Conservation (phyloP, 1,140 invertebrate species). For the Plectrocnemia conspersa region DNA sequence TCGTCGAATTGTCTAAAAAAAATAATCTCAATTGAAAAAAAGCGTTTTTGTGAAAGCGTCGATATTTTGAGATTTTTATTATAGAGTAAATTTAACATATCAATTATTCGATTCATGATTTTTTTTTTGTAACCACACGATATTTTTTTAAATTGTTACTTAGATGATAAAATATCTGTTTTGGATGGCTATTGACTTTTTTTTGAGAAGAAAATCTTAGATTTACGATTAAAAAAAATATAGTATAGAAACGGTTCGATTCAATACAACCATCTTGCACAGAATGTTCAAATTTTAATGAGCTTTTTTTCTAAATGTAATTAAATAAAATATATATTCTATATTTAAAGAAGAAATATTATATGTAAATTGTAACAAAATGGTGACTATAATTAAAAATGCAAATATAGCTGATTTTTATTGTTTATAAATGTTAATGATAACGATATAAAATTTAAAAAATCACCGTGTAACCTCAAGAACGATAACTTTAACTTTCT, state of each 20-base stretch:
- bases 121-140: too few relatives aligned
- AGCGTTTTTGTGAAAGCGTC: too few relatives aligned
- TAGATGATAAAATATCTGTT: too few relatives aligned
- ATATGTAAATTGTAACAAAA: slow-evolving; percentile 34
- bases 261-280: slow-evolving; percentile 35
- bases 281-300: slow-evolving; percentile 36
- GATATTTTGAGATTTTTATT: too few relatives aligned
- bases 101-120: too few relatives aligned
- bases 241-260: slow-evolving; percentile 28
- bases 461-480: slow-evolving; percentile 32
- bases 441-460: too few relatives aligned
- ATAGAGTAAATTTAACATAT: too few relatives aligned
- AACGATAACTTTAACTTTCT: slow-evolving; percentile 29
- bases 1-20: too few relatives aligned
- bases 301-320: slow-evolving; percentile 36
- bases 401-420: slow-evolving; percentile 24
- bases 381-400: slow-evolving; percentile 31
- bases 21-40: too few relatives aligned
- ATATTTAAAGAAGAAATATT: slow-evolving; percentile 23
- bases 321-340: slow-evolving; percentile 34
- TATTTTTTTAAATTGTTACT: too few relatives aligned
- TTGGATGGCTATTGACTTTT: too few relatives aligned
- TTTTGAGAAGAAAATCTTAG: too few relatives aligned
- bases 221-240: slow-evolving; percentile 21
- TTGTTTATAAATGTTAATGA: slow-evolving; percentile 28